Percentiles rank a stretch among this genome's conserved stretches.
Evolutionary conservation across 1,140 invertebrate species (phyloP).

Genomic region (Papilio polyxenes): DNA sequence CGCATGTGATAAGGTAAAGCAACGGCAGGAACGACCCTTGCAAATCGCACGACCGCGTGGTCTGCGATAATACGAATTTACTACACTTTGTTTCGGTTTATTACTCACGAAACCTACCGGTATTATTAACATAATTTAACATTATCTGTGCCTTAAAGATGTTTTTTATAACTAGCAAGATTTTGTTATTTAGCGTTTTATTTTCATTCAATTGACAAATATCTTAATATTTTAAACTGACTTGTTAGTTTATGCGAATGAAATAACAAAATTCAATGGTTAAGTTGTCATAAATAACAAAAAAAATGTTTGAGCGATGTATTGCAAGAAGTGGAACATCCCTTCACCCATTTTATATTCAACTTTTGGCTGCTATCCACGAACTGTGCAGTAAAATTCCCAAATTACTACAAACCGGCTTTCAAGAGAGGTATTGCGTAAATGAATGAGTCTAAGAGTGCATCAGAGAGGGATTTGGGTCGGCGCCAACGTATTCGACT

Average conservation of each 20-base stretch:
- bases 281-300: no score
- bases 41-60: not conserved
- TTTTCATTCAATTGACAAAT: no score
- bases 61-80: not conserved
- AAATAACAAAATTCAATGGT: no score
- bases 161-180: not conserved
- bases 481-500: slow-evolving; percentile 14
- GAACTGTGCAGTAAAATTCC: slow-evolving; percentile 28
- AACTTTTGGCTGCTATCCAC: slow-evolving; percentile 30
- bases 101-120: not conserved
- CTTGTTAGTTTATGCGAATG: no score
- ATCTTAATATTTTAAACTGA: no score
- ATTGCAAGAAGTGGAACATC: not conserved
- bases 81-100: slow-evolving; percentile 12
- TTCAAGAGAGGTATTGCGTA: slow-evolving; percentile 24
- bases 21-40: not conserved
- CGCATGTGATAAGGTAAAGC: slow-evolving; percentile 27
- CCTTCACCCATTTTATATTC: slow-evolving; percentile 22
- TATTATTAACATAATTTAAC: not conserved
- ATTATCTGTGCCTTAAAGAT: not conserved
- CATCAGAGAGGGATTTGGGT: slow-evolving; percentile 15
- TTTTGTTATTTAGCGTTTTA: no score
- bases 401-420: slow-evolving; percentile 31
- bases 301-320: not conserved
- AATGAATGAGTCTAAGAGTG: slow-evolving; percentile 28